Evolutionary conservation across 35 echinoderm and acorn worm genomes (phyloP).

Genomic region (Eucidaris tribuloides): DNA sequence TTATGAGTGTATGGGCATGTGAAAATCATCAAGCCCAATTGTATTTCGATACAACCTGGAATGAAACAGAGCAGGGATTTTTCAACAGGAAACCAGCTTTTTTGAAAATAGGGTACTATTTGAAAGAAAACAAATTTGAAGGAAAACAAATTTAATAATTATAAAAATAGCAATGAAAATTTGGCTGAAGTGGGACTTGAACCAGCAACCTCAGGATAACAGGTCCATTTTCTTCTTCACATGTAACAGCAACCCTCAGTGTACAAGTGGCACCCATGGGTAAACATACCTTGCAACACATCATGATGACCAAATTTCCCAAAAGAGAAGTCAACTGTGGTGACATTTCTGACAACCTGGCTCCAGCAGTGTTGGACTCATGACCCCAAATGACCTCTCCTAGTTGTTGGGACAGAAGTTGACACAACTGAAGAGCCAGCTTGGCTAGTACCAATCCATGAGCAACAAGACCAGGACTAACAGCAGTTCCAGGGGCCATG

Average conservation of each 20-base stretch:
- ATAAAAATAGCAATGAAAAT: neutral
- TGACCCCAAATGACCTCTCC: neutral
- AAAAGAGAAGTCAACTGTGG: neutral
- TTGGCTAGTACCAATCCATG: conserved; percentile 22
- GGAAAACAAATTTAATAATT: neutral
- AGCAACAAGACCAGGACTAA: neutral
- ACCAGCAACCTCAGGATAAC: neutral
- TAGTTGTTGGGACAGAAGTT: neutral
- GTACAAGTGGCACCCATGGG: neutral
- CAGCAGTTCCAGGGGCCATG: neutral
- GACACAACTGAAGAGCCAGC: conserved; percentile 25
- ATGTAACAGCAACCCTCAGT: neutral
- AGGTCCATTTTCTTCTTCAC: neutral
- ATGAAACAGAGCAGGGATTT: too few species aligned
- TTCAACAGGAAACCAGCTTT: too few species aligned
- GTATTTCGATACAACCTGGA: too few species aligned
- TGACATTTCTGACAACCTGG: neutral
- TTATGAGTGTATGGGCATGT: too few species aligned
- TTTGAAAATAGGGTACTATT: neutral
- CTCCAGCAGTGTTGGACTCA: neutral
- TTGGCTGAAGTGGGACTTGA: neutral
- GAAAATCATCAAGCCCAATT: too few species aligned
- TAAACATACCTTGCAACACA: conserved; percentile 15
- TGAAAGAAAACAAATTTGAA: neutral
- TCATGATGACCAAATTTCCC: conserved; percentile 19